These are phyloP conservation scores for Myzus persicae DNA, from an alignment of 1,140 invertebrate species.

Conservation along the genomic window DNA sequence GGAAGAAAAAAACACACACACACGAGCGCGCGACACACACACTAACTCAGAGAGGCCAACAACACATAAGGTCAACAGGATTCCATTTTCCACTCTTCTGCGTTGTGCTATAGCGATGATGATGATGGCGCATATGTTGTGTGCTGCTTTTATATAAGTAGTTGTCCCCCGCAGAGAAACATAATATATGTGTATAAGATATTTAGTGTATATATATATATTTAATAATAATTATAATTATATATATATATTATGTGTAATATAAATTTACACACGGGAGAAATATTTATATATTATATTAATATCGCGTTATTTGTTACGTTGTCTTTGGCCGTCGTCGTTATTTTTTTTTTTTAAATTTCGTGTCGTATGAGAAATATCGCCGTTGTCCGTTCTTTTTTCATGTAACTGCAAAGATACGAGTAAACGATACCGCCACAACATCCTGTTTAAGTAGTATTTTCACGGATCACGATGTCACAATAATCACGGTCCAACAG, in stretches of 20 bases:
- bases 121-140: slow-evolving; percentile 37
- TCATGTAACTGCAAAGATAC: not conserved
- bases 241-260: not conserved
- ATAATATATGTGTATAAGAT: slow-evolving; percentile 22
- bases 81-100: slow-evolving; percentile 53
- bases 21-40: not conserved
- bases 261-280: not conserved
- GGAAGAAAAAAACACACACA: slow-evolving; percentile 46
- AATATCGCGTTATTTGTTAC: slow-evolving; percentile 13
- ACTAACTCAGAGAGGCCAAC: slow-evolving; percentile 36
- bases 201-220: slow-evolving; percentile 25
- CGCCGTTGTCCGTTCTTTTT: not conserved
- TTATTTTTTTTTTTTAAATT: not conserved
- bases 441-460: slow-evolving; percentile 36
- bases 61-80: slow-evolving; percentile 54
- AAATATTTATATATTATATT: slow-evolving; percentile 27
- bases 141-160: slow-evolving; percentile 10
- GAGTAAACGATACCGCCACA: not conserved
- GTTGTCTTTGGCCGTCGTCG: slow-evolving; percentile 9
- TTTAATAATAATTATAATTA: not conserved
- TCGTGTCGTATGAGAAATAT: slow-evolving; percentile 10
- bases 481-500: slow-evolving; percentile 8
- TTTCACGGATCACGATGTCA: slow-evolving; percentile 46
- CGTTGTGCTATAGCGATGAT: not conserved
- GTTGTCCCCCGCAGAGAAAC: slow-evolving; percentile 54